phyloP scores from a whole-genome alignment of 2,797 vertebrate genomes.

The Malurus leucopterus region DNA sequence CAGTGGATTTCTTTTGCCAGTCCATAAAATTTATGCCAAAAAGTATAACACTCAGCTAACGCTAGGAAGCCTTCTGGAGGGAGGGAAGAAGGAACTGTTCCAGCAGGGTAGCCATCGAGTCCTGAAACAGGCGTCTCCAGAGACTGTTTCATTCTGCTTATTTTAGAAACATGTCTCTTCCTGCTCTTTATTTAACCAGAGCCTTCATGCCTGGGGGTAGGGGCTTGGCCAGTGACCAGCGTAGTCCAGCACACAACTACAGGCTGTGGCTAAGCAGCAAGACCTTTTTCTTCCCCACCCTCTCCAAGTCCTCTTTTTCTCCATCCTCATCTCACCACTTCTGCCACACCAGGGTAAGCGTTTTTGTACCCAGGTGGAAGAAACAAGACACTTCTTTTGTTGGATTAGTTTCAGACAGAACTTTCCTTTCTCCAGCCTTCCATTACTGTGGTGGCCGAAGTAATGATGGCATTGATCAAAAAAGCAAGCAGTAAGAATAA shows the following conservation, averaged over 20 bases:
- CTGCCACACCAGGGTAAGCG: neutral
- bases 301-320: neutral
- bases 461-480: neutral
- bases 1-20: neutral
- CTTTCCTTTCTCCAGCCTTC: neutral
- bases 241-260: neutral
- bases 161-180: slow-evolving; percentile 39
- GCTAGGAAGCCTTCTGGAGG: neutral
- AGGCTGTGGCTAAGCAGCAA: neutral
- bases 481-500: neutral
- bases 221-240: neutral
- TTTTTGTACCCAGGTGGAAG: neutral
- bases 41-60: neutral
- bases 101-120: neutral
- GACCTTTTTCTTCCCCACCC: neutral
- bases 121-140: neutral
- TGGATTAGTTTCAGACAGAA: neutral
- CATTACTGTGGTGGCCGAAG: neutral
- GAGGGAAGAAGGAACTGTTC: neutral
- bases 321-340: neutral
- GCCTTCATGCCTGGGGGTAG: neutral
- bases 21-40: neutral
- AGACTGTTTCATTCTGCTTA: slow-evolving; percentile 28
- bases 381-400: neutral
- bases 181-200: slow-evolving; percentile 19